Percentiles rank a stretch among this genome's conserved stretches.
Evolutionary conservation across 2,797 vertebrate species (phyloP).

Genomic region (Thripadectes ignobilis): DNA sequence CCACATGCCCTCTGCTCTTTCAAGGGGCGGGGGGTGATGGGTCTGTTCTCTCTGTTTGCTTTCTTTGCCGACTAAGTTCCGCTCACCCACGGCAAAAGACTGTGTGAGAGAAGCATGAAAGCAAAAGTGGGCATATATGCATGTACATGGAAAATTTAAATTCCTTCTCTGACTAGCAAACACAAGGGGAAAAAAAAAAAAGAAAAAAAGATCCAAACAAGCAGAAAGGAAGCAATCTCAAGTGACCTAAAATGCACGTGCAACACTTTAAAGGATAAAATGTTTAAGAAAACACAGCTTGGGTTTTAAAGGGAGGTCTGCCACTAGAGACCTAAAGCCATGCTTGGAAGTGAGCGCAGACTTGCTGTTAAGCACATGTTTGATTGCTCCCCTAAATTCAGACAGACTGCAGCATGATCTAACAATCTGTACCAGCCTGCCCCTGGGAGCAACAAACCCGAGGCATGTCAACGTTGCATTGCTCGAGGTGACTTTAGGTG

Average conservation of each 20-base stretch:
- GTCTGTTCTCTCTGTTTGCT: conserved; percentile 74
- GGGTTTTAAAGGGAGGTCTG: not conserved
- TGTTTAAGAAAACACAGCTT: not conserved
- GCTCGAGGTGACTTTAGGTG: not conserved
- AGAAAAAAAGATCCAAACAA: not conserved
- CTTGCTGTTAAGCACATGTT: not conserved
- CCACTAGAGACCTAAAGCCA: not conserved
- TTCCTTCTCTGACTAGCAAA: not conserved
- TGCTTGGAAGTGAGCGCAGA: not conserved
- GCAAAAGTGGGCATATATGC: not conserved
- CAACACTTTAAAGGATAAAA: not conserved
- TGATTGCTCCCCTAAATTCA: not conserved
- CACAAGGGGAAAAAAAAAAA: not conserved
- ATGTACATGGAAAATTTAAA: not conserved
- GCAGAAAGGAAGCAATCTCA: not conserved
- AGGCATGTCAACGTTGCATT: accelerated
- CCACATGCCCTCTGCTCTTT: conserved; percentile 75
- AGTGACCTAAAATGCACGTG: not conserved
- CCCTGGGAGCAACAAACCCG: not conserved
- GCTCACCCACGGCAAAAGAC: not conserved
- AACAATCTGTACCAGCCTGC: not conserved
- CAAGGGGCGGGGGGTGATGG: conserved; percentile 43
- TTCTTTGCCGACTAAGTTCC: conserved; percentile 43
- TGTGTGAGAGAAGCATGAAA: not conserved
- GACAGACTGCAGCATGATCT: not conserved